Conservation (phyloP, 2,113 vertebrate genomes). For the Pedionomus torquatus region DNA sequence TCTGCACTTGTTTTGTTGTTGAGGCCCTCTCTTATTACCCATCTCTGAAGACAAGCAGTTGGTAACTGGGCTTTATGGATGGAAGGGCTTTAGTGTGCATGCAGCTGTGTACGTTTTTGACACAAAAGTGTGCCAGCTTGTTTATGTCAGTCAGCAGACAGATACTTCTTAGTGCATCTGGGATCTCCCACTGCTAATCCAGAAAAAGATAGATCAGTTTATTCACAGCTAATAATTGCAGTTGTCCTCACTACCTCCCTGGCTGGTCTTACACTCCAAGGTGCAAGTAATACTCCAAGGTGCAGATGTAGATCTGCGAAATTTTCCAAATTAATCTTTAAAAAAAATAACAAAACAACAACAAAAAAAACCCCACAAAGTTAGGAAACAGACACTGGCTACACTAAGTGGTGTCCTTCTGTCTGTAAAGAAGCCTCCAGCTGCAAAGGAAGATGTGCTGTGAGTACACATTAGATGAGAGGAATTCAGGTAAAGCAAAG, state of each 20-base stretch:
- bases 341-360: conserved; percentile 2
- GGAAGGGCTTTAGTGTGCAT: not conserved
- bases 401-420: conserved; percentile 38
- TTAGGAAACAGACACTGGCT: conserved; percentile 30
- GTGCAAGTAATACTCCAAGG: conserved; percentile 52
- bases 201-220: conserved; percentile 60
- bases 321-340: conserved; percentile 66
- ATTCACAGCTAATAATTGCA: conserved; percentile 65
- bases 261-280: not conserved
- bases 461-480: not conserved
- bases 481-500: conserved; percentile 13
- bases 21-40: not conserved
- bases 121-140: conserved; percentile 1
- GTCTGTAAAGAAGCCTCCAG: conserved; percentile 52
- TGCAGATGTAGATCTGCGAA: conserved; percentile 73
- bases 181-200: conserved; percentile 50
- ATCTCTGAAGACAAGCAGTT: not conserved
- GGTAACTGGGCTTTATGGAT: not conserved
- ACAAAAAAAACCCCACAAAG: not conserved
- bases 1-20: not conserved
- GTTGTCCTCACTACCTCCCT: conserved; percentile 31
- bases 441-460: conserved; percentile 42
- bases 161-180: conserved; percentile 1
- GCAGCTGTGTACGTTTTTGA: conserved; percentile 19
- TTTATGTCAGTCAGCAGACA: conserved; percentile 44